Conservation (phyloP, 2,888 invertebrate genomes). For the Gibbula magus region DNA sequence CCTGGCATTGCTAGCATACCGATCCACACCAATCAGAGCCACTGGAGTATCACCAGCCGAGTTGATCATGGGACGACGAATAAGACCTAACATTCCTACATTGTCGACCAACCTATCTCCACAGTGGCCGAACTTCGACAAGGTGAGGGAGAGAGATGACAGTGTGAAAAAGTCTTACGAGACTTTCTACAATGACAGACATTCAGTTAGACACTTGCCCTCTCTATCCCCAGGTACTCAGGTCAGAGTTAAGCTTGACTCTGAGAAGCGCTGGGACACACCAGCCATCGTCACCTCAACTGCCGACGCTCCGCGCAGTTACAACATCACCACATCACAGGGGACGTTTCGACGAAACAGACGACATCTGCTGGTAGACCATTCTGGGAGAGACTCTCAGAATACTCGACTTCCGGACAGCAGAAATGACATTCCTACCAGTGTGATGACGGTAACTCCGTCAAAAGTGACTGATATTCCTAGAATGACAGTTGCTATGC, state of each 20-base stretch:
- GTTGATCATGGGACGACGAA: constrained; percentile 23
- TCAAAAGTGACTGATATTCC: too few relatives aligned
- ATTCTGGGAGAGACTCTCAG: too few relatives aligned
- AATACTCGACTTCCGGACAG: not conserved
- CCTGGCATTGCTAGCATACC: constrained; percentile 31
- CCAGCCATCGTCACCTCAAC: not conserved
- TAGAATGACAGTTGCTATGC: too few relatives aligned
- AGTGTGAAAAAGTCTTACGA: not conserved
- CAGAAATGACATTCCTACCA: not conserved
- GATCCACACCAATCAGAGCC: constrained; percentile 24
- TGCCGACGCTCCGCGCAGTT: not conserved
- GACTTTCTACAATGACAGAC: too few relatives aligned
- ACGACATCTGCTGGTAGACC: too few relatives aligned
- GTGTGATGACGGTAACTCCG: too few relatives aligned
- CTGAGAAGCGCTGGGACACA: not conserved
- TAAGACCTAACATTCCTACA: not conserved
- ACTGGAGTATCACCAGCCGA: constrained; percentile 34
- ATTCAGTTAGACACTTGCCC: too few relatives aligned
- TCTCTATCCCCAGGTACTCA: too few relatives aligned
- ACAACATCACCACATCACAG: not conserved
- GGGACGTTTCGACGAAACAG: too few relatives aligned
- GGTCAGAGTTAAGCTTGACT: too few relatives aligned
- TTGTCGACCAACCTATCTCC: not conserved
- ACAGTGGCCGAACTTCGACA: not conserved
- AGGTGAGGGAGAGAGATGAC: not conserved